Percentiles rank a stretch among this genome's conserved stretches.
Evolutionary conservation across 2,113 vertebrate species (phyloP).

Genomic region (Uria aalge): DNA sequence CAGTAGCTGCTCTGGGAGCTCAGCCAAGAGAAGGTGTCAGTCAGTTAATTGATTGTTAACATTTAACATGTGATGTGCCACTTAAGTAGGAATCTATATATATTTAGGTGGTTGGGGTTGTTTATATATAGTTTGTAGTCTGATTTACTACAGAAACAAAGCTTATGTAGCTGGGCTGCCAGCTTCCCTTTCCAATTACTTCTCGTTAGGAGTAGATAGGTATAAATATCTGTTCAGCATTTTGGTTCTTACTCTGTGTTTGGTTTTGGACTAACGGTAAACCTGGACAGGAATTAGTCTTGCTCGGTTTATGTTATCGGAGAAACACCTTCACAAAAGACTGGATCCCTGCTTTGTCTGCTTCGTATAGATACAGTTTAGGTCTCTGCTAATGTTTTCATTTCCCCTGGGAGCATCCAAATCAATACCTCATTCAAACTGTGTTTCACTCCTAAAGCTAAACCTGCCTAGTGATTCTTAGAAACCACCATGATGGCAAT

Average conservation of each 20-base stretch:
- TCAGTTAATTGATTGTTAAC: background rate
- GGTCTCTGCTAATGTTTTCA: background rate
- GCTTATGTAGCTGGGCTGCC: background rate
- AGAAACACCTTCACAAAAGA: background rate
- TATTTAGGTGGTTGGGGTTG: background rate
- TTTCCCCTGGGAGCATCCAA: background rate
- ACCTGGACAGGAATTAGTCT: background rate
- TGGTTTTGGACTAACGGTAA: background rate
- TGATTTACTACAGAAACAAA: background rate
- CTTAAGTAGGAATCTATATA: background rate
- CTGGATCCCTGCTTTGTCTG: background rate
- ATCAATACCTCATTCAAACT: background rate
- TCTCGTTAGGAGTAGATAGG: background rate
- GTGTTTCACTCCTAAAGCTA: background rate
- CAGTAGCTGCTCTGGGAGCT: background rate
- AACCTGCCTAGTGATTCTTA: background rate
- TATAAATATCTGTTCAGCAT: background rate
- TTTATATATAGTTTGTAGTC: background rate
- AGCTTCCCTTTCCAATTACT: background rate
- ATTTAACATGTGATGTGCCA: background rate
- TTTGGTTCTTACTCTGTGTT: background rate
- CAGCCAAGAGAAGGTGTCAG: background rate
- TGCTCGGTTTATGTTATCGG: background rate
- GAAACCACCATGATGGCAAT: background rate
- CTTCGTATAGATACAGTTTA: background rate